These are phyloP conservation scores for Megastigmus dorsalis DNA, from an alignment of 2,888 invertebrate genomes.

Conservation along the genomic window DNA sequence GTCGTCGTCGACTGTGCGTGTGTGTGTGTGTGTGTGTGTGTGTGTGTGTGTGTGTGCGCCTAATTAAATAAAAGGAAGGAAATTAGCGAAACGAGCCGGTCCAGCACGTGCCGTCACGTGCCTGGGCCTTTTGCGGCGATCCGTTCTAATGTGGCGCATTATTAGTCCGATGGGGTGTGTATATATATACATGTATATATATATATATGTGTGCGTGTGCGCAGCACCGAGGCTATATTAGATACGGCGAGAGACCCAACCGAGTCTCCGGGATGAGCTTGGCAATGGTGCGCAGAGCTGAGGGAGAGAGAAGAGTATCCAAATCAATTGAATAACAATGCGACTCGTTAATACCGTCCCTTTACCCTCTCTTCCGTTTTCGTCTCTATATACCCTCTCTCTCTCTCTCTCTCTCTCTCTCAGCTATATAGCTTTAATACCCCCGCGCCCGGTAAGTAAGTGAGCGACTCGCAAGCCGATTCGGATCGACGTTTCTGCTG, in stretches of 20 bases:
- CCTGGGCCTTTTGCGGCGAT: slow-evolving; percentile 52
- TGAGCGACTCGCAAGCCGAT: not conserved
- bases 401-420: too few species aligned
- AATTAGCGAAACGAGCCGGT: slow-evolving; percentile 63
- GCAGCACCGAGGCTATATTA: too few species aligned
- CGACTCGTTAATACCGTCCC: slow-evolving; percentile 61
- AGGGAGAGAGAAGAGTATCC: slow-evolving; percentile 16
- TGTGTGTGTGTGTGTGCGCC: too few species aligned
- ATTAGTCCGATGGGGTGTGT: slow-evolving; percentile 60
- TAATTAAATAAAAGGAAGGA: slow-evolving; percentile 72
- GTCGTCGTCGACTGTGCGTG: too few species aligned
- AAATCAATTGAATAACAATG: slow-evolving; percentile 66
- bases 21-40: too few species aligned
- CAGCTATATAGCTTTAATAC: too few species aligned
- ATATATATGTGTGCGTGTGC: too few species aligned
- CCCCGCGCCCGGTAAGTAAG: not conserved
- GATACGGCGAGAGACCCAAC: too few species aligned
- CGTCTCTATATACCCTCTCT: too few species aligned
- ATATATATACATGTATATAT: too few species aligned
- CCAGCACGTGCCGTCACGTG: slow-evolving; percentile 62
- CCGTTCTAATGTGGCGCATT: slow-evolving; percentile 54
- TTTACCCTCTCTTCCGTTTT: not conserved
- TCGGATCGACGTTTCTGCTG: not conserved
- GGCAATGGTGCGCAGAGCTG: too few species aligned
- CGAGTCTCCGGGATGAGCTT: too few species aligned